Evolutionary conservation across 2,888 invertebrate genomes (phyloP).

Genomic region (Cephus pygmeus): DNA sequence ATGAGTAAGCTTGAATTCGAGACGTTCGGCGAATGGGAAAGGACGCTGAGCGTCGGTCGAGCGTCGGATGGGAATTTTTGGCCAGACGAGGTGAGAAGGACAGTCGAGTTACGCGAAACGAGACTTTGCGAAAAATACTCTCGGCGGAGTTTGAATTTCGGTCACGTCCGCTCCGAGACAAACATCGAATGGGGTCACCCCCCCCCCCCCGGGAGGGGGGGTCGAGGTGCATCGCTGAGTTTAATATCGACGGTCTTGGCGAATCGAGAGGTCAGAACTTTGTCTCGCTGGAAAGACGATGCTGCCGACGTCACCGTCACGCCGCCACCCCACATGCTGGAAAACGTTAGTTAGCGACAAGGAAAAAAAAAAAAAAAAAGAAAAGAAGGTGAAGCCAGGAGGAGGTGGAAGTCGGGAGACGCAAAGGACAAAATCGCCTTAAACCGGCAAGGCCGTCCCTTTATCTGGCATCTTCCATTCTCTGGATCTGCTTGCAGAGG

Average conservation of each 20-base stretch:
- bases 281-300: slow-evolving; percentile 1
- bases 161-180: slow-evolving; percentile 38
- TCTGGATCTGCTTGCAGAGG: slow-evolving; percentile 28
- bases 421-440: slow-evolving; percentile 20
- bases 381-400: slow-evolving; percentile 4
- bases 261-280: background rate
- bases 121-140: slow-evolving; percentile 22
- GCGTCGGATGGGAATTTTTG: background rate
- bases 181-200: slow-evolving; percentile 35
- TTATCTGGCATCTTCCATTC: slow-evolving; percentile 41
- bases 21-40: background rate
- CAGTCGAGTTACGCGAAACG: background rate
- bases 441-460: slow-evolving; percentile 16
- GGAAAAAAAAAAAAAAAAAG: background rate
- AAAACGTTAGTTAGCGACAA: slow-evolving; percentile 16
- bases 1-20: background rate
- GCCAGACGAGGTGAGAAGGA: background rate
- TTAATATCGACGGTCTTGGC: slow-evolving; percentile 4
- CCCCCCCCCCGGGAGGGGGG: too few relatives aligned
- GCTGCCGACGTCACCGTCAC: background rate
- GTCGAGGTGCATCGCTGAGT: background rate
- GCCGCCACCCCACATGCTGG: background rate
- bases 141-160: slow-evolving; percentile 38
- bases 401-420: background rate
- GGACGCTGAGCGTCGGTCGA: too few relatives aligned